Evolutionary conservation across 2,888 invertebrate genomes (phyloP).

Genomic region (Eristalis intricaria): DNA sequence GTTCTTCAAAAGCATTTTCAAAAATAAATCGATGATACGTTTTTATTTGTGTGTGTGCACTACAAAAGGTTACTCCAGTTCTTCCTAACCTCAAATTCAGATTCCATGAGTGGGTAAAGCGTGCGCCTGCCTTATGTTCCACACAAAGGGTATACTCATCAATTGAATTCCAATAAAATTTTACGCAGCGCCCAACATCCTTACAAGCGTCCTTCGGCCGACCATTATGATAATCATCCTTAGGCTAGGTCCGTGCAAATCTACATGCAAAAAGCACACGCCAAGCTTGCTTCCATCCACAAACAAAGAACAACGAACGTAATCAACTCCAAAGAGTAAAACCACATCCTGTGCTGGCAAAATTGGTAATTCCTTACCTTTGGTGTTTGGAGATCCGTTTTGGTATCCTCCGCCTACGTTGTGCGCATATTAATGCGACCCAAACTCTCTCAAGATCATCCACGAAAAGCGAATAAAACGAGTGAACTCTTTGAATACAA

Average conservation of each 20-base stretch:
- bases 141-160: background rate
- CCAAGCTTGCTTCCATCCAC: background rate
- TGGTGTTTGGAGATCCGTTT: background rate
- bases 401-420: background rate
- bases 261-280: background rate
- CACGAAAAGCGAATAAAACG: constrained; percentile 8
- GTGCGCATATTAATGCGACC: constrained; percentile 14
- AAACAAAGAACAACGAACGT: background rate
- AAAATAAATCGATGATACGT: no score
- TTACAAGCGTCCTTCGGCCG: background rate
- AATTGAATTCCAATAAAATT: background rate
- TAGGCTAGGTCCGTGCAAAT: background rate
- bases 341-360: background rate
- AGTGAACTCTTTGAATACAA: constrained; percentile 21
- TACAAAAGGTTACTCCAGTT: no score
- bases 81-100: background rate
- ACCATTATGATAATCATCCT: background rate
- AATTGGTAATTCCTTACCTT: constrained; percentile 8
- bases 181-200: background rate
- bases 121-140: no score
- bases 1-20: background rate
- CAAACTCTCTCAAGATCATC: constrained; percentile 3
- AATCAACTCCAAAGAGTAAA: background rate
- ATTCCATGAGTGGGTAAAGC: background rate
- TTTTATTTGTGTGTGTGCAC: no score